Conservation (phyloP, 2,888 invertebrate genomes). For the Adineta ricciae region DNA sequence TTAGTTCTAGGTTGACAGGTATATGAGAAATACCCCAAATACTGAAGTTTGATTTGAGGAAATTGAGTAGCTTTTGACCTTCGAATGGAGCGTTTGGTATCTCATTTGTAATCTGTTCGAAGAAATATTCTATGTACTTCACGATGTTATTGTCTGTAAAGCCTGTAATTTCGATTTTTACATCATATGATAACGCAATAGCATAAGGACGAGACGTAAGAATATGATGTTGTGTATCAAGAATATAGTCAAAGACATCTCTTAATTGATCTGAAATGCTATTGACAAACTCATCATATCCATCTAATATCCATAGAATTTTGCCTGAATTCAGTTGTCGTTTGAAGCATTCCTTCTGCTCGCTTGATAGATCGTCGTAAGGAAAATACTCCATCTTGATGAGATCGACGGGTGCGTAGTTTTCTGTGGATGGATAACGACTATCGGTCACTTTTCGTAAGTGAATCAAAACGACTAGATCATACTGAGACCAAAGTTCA, state of each 20-base stretch:
- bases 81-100: not conserved
- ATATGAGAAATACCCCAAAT: not conserved
- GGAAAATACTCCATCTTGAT: not conserved
- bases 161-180: not conserved
- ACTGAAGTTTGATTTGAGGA: not conserved
- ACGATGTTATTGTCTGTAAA: not conserved
- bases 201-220: not conserved
- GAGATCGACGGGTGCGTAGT: not conserved
- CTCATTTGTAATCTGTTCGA: not conserved
- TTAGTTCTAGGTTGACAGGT: not conserved
- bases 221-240: not conserved
- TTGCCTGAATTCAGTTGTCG: not conserved
- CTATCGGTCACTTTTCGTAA: not conserved
- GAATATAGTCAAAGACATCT: not conserved
- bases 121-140: not conserved
- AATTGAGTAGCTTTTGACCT: not conserved
- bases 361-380: not conserved
- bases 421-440: not conserved
- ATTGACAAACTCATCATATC: not conserved
- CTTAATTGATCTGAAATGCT: not conserved
- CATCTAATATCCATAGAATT: constrained; percentile 1
- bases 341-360: not conserved
- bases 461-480: not conserved
- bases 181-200: not conserved
- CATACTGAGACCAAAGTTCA: not conserved